A percentile compares a stretch with the other conserved stretches of the same genome.
Conservation (phyloP, 64 coral and sea anemone genomes). For the Orbicella faveolata region DNA sequence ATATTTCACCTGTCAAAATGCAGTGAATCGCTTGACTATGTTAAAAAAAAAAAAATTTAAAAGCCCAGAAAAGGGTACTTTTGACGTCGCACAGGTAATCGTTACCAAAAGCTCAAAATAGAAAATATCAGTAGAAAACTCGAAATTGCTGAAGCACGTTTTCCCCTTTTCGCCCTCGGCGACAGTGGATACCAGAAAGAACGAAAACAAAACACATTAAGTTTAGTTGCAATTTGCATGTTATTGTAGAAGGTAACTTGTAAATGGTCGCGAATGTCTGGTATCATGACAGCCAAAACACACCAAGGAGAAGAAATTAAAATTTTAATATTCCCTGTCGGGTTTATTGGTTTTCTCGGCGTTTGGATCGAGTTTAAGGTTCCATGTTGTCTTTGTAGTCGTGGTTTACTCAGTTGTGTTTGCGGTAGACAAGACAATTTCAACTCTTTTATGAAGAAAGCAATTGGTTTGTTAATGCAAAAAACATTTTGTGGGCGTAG, state of each 20-base stretch:
- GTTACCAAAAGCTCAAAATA: background rate
- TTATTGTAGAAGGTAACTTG: background rate
- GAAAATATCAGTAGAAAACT: background rate
- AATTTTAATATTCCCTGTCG: constrained; percentile 4
- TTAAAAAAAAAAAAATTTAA: background rate
- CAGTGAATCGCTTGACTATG: background rate
- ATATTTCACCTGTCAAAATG: constrained; percentile 29
- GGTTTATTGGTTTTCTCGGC: background rate
- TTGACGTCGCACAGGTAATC: background rate
- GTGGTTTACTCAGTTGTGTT: constrained; percentile 46
- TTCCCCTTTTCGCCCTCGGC: background rate
- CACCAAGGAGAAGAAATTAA: background rate
- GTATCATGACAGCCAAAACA: background rate
- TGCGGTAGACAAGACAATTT: constrained; percentile 25
- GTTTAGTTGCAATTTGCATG: constrained; percentile 2
- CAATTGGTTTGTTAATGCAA: constrained; percentile 20
- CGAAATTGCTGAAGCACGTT: background rate
- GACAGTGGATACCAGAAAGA: constrained; percentile 7
- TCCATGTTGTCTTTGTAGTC: constrained; percentile 9
- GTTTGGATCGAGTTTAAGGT: background rate
- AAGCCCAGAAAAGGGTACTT: background rate
- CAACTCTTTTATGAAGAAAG: constrained; percentile 28
- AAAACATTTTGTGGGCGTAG: constrained; percentile 8
- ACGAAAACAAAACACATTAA: background rate
- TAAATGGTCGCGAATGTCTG: background rate